Base-by-base conservation (phyloP, 2,113 vertebrate genomes). In the Notiomystis cincta region DNA sequence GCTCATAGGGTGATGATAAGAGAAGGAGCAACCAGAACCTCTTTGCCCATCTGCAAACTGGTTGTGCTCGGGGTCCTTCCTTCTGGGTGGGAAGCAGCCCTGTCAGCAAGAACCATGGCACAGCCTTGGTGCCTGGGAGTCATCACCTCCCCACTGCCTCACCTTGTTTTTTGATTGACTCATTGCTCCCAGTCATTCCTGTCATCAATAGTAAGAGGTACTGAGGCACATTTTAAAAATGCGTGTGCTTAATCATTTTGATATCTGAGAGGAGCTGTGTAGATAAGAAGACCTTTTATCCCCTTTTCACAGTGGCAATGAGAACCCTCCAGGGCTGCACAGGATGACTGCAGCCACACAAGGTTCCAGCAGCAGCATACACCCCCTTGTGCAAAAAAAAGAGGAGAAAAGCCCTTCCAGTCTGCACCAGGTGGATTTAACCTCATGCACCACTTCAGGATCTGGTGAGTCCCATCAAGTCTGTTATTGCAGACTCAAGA, bases 361-460 rank as follows among this genome's bases (percentile, higher is more conserved):
- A 83, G 40, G 66, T 37, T 76, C 57, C 5, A 2, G 71, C 45
- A 93, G 71, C 57, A 76, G 28, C 0, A 0, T 47, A 44, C 33
- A 73, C 6, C 15, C 11, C 3, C 0, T 7, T 16, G n/a, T 16
- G 25, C 61, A 77, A 61, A 89, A 56, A 30, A 1, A 0, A 60
- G 40, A 60, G 22, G 28, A 91, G 15, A 56, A 95, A 82, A 71
- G 9, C 25, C 69, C 40, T 54, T 75, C 37, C 48, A 79, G 61
- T 11, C 48, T 50, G 27, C 35, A 48, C 69, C 1, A 1, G 4
- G 7, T 40, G 24, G n/a, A 70, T 66, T 62, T 51, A 73, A 66
- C 35, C 38, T 54, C 38, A 53, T 5, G 11, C 2, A 1, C 30
- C 0, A 0, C 50, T 33, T 50, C 0, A 0, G 33, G 21, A 65